Percentiles rank a stretch among this genome's conserved stretches.
These are phyloP conservation scores for Conus ventricosus DNA, from an alignment of 1,140 invertebrate species.

Conservation along the genomic window DNA sequence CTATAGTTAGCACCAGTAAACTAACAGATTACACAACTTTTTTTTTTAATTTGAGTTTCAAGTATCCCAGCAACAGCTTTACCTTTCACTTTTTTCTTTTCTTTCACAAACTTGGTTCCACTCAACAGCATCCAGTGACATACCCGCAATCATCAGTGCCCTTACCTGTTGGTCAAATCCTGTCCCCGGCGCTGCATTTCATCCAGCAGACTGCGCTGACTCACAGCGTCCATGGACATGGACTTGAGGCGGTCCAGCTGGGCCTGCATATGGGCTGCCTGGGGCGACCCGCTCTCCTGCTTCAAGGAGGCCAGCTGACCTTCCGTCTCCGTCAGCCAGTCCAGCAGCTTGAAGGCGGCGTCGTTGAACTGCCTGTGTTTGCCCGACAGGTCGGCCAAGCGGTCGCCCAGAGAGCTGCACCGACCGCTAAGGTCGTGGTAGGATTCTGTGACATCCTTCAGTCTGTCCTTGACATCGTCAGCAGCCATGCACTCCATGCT, in stretches of 20 bases:
- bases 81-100: too few relatives aligned
- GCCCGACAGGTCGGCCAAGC: constrained; percentile 86
- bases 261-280: constrained; percentile 90
- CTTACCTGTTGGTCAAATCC: constrained; percentile 76
- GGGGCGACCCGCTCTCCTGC: constrained; percentile 88
- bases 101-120: too few relatives aligned
- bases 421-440: constrained; percentile 83
- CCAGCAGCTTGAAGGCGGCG: constrained; percentile 86
- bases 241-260: constrained; percentile 89
- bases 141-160: not conserved
- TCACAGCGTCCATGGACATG: constrained; percentile 89
- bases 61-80: too few relatives aligned
- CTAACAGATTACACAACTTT: too few relatives aligned
- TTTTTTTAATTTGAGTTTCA: too few relatives aligned
- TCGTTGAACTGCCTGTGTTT: constrained; percentile 89
- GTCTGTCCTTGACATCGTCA: constrained; percentile 63
- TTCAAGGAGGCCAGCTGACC: constrained; percentile 85
- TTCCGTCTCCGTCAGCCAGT: constrained; percentile 89
- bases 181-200: constrained; percentile 74
- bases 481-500: constrained; percentile 70
- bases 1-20: too few relatives aligned
- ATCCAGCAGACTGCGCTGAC: constrained; percentile 89
- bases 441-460: constrained; percentile 61
- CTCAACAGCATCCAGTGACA: not conserved
- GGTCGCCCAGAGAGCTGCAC: constrained; percentile 83